Base-by-base conservation (phyloP, 2,797 vertebrate species). In the Cercopithecus neglectus region DNA sequence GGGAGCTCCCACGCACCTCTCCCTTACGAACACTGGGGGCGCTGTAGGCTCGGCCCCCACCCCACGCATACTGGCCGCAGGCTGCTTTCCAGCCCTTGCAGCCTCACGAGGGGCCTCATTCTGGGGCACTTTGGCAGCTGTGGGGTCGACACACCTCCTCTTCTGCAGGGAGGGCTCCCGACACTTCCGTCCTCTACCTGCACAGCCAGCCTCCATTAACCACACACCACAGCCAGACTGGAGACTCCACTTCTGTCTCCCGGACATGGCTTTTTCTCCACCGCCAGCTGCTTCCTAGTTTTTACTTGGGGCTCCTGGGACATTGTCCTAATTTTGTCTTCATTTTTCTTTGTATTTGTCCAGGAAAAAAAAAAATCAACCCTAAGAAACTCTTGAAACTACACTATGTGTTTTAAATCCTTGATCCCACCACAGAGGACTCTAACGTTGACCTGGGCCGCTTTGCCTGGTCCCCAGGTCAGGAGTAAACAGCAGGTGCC, bases 321-420 rank as follows among this genome's bases (percentile, higher is more conserved):
- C 64, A 48, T 50, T 76, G 53, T 1, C 76, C 21, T 64, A 79
- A 87, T 72, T 90, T 97, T 97, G 75, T 24, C 70, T 86, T 70
- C 64, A 70, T 64, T 46, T 94, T 92, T 74, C 28, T 57, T 92
- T 72, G 59, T 53, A 75, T 57, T 89, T 79, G 75, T 48, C 17
- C 12, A 39, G 21, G 30, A 94, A 87, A 44, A 74, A 26, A n/a
- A 13, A 48, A n/a, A 33, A 33, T 9, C 9, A 72, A 80, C 46
- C 24, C 13, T 41, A 91, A 91, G 28, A 88, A 0, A 94, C 6
- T 92, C 33, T 67, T 14, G 74, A 94, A 98, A 92, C 97, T 79
- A 57, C 64, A 74, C 96, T 92, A 0, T 41, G 12, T 64, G 13
- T 91, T 78, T 90, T 70, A 46, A 64, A 90, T 50, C 19, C 30